Conservation (phyloP, 2,888 invertebrate genomes). For the Lathronympha strigana region DNA sequence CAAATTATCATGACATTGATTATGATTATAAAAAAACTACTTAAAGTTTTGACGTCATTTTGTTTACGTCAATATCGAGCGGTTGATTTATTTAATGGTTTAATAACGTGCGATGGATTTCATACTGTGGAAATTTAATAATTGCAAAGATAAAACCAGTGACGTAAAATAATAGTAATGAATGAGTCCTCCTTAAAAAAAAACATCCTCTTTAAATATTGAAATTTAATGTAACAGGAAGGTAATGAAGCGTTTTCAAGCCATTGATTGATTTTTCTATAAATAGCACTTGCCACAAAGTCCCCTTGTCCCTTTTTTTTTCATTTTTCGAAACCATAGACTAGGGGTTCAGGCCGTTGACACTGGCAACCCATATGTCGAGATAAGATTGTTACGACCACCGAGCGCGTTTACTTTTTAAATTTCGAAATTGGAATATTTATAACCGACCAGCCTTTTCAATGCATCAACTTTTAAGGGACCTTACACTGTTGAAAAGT, state of each 20-base stretch:
- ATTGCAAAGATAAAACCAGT: constrained; percentile 23
- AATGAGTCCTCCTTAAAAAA: too few relatives aligned
- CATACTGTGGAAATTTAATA: constrained; percentile 29
- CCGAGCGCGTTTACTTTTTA: constrained; percentile 48
- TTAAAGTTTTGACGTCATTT: background rate
- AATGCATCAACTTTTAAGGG: background rate
- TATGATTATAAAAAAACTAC: too few relatives aligned
- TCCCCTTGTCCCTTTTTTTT: constrained; percentile 34
- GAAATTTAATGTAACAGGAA: background rate
- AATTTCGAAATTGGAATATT: constrained; percentile 32
- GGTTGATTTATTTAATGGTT: constrained; percentile 7
- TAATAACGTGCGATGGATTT: constrained; percentile 18
- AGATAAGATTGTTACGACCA: constrained; percentile 58
- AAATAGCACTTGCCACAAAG: constrained; percentile 29
- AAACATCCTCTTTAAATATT: too few relatives aligned
- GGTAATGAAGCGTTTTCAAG: constrained; percentile 6
- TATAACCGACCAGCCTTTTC: constrained; percentile 23
- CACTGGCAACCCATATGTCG: constrained; percentile 57
- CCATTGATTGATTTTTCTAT: constrained; percentile 34
- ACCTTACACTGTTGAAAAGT: too few relatives aligned
- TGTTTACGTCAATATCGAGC: background rate
- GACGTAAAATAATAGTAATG: too few relatives aligned
- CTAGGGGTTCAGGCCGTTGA: constrained; percentile 63
- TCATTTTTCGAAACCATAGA: constrained; percentile 38
- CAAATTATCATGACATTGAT: too few relatives aligned